Evolutionary conservation across 2,797 vertebrate species (phyloP), one percentile per base, ranked within the genome.

Genomic region (Sparus aurata): DNA sequence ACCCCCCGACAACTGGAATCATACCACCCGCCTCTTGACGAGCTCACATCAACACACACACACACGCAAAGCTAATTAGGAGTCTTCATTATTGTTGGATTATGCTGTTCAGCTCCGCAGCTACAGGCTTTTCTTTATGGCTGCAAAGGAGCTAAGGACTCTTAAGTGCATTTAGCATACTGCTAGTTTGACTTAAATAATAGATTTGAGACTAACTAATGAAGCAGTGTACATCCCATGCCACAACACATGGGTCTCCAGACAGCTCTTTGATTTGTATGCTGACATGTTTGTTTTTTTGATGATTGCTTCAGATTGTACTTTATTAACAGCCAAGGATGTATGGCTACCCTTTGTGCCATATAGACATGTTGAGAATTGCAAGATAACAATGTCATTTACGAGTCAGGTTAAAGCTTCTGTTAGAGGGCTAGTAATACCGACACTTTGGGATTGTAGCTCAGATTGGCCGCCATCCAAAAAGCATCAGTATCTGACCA

Each of bases 1-100:
- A 93, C 91, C 90, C 92, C 89, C 89, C 82, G 87, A 94, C 93
- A 93, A 93, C 92, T 93, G 90, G 83, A 93, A 91, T 94, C 90
- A 91, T 90, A 92, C 90, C 92, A 89, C 92, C 91, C 87, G 89
- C 88, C 75, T 90, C 90, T 92, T 93, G 91, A 93, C 63, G 85
- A 88, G 89, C 89, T 90, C 91, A 83, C 89, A 87, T 87, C 78
- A 73, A 81, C 79, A 67, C 80, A 77, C 82, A 76, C 75, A 84
- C 70, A 69, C 76, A 77, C 49, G 27, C 64, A 86, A 74, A 86
- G 88, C 91, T 93, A 93, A 93, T 94, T 92, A 93, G 87, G 73
- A 89, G 85, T 92, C 87, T 91, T 92, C 90, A 93, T 93, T 92
- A 93, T 92, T 90, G 89, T 91, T 92, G 92, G 92, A 91, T 93